Evolutionary conservation across 2,888 invertebrate species (phyloP).

Genomic region (Aproaerema taeniolella): DNA sequence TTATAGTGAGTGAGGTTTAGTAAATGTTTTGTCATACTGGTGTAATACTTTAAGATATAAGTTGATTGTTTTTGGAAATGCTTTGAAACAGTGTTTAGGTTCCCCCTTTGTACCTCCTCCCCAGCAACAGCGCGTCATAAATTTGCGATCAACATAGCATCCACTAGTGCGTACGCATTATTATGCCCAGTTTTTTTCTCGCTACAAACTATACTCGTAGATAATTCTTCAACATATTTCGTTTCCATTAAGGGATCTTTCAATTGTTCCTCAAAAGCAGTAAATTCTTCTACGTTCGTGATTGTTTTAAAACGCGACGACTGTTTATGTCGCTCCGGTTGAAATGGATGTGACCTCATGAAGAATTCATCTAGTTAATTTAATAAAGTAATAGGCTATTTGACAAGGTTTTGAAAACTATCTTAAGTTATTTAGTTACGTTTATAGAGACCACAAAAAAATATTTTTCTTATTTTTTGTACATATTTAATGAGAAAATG

Average conservation of each 20-base stretch:
- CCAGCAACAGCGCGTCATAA: conserved; percentile 11
- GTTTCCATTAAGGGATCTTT: conserved; percentile 1
- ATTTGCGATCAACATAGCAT: conserved; percentile 12
- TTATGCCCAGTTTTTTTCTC: conserved; percentile 1
- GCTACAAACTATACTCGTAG: conserved; percentile 1
- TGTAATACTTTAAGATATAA: conserved; percentile 8
- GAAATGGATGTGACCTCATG: too few species aligned
- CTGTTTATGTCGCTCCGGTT: too few species aligned
- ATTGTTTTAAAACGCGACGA: neutral
- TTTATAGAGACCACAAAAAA: too few species aligned
- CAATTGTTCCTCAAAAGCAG: neutral
- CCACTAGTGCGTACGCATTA: conserved; percentile 6
- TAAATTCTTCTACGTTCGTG: neutral
- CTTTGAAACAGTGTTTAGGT: conserved; percentile 13
- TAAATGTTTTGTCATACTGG: conserved; percentile 10
- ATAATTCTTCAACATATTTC: neutral
- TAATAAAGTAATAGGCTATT: too few species aligned
- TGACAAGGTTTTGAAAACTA: too few species aligned
- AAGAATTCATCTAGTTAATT: too few species aligned
- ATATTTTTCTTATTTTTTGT: too few species aligned
- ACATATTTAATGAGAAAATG: too few species aligned
- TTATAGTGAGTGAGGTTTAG: too few species aligned
- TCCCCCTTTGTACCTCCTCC: conserved; percentile 11
- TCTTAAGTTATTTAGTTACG: too few species aligned
- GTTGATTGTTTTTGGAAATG: conserved; percentile 11